Evolutionary conservation across 2,888 invertebrate genomes (phyloP).

Genomic region (Auanema freiburgensis): DNA sequence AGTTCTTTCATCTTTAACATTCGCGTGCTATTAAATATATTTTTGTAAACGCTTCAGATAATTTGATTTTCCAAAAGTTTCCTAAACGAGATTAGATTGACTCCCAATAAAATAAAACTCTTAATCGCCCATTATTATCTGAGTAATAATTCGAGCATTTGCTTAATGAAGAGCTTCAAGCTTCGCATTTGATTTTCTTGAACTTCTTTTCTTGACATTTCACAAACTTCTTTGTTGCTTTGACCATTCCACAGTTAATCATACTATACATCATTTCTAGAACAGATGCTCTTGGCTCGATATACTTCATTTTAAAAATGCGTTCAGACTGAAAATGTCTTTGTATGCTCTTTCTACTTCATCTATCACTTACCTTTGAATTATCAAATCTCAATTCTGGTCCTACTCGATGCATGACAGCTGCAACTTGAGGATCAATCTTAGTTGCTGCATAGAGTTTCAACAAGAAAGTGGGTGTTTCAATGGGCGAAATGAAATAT

Average conservation of each 20-base stretch:
- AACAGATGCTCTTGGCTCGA: constrained; percentile 66
- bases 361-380: constrained; percentile 49
- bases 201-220: constrained; percentile 5
- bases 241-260: constrained; percentile 67
- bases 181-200: neutral
- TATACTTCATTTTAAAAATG: constrained; percentile 66
- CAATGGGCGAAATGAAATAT: constrained; percentile 65
- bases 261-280: constrained; percentile 68
- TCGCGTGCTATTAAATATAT: no score
- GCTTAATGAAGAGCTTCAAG: no score
- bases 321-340: constrained; percentile 65
- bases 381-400: constrained; percentile 61
- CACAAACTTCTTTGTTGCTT: constrained; percentile 62
- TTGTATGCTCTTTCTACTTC: neutral
- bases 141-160: no score
- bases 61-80: no score
- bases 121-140: no score
- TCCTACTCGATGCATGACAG: constrained; percentile 50
- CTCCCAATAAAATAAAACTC: no score
- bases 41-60: no score
- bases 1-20: no score
- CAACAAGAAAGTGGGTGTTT: constrained; percentile 65
- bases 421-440: constrained; percentile 65
- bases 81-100: no score
- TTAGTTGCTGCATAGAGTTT: constrained; percentile 66